Percentiles rank a stretch among this genome's conserved stretches.
phyloP scores from a whole-genome alignment of 1,140 invertebrate genomes.

The Drosophila sulfurigaster region DNA sequence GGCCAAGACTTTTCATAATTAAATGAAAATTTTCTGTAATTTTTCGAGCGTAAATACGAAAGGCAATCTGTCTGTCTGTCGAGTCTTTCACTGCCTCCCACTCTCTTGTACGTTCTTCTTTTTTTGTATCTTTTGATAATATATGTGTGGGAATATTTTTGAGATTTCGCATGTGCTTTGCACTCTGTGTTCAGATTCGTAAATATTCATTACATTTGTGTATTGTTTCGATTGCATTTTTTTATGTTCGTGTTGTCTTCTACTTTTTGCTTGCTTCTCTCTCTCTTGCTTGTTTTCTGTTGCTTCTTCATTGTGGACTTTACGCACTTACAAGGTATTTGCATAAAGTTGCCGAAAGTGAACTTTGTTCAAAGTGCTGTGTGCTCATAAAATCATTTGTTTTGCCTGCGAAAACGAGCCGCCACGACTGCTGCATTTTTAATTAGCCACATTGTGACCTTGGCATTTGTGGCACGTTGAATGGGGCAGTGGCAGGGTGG shows the following conservation, averaged over 20 bases:
- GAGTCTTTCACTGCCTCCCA: background rate
- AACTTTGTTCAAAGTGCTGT: constrained; percentile 31
- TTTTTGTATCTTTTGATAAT: background rate
- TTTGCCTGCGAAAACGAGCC: constrained; percentile 29
- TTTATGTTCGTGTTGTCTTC: background rate
- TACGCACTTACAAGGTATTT: constrained; percentile 57
- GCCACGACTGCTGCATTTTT: constrained; percentile 59
- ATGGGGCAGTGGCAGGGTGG: background rate
- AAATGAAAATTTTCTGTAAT: constrained; percentile 77
- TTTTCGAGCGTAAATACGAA: constrained; percentile 76
- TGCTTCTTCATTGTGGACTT: constrained; percentile 27
- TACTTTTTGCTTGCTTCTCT: background rate
- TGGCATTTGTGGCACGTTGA: constrained; percentile 11
- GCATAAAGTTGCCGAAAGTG: constrained; percentile 72
- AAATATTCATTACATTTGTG: constrained; percentile 78
- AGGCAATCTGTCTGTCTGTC: constrained; percentile 40
- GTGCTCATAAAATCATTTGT: constrained; percentile 35
- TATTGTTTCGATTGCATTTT: constrained; percentile 50
- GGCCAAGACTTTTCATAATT: constrained; percentile 71
- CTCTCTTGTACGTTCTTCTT: background rate
- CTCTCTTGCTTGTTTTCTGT: background rate
- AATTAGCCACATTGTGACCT: constrained; percentile 69
- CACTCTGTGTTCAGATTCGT: constrained; percentile 59
- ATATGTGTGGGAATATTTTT: constrained; percentile 68
- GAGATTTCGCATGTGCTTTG: constrained; percentile 72